Base-by-base conservation (phyloP, 2,888 invertebrate species). In the Colletes collaris region DNA sequence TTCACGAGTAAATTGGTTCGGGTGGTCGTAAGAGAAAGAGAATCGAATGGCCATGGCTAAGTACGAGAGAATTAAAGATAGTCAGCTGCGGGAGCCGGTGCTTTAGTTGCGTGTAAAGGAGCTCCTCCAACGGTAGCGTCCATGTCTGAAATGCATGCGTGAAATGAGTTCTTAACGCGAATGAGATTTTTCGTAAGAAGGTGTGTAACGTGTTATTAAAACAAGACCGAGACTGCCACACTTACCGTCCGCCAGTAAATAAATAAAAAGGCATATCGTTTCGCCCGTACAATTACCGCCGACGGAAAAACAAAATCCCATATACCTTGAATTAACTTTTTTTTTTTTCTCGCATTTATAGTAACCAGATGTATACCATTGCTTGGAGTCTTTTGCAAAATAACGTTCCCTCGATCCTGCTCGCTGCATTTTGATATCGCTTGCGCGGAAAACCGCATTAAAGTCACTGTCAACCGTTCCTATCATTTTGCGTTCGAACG, bases 111-210 rank as follows among this genome's bases (percentile, higher is more conserved):
- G 82, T 79, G 85, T 70, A 72, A 65, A 78, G 59, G 69, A 74
- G 77, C 56, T 66, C 37, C 71, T 50, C 40, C 52, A 83, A 85
- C 80, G 72, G 76, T 76, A 71, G 71, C 70, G 66, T 78, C 76
- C 75, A 73, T 53, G 46, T 58, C 66, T 60, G 67, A 75, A 81
- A 83, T 81, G 80, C 78, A 86, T 85, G 86, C 86, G 83, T 89
- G 88, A 88, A 89, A 89, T 90, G 87, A 88, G 86, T 85, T 90
- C 82, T 88, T 86, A 89, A 88, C 83, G 86, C 79, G 84, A 85
- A 83, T 83, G 82, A 69, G 77, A 88, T 85, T 88, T 83, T 87
- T 79, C 82, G 85, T 83, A 81, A 84, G 81, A 82, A 79, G 70
- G 72, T 77, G 81, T 76, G 64, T 60, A 73, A 84, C 68, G 71